Evolutionary conservation across 2,797 vertebrate genomes (phyloP).

Genomic region (Diplodus puntazzo): DNA sequence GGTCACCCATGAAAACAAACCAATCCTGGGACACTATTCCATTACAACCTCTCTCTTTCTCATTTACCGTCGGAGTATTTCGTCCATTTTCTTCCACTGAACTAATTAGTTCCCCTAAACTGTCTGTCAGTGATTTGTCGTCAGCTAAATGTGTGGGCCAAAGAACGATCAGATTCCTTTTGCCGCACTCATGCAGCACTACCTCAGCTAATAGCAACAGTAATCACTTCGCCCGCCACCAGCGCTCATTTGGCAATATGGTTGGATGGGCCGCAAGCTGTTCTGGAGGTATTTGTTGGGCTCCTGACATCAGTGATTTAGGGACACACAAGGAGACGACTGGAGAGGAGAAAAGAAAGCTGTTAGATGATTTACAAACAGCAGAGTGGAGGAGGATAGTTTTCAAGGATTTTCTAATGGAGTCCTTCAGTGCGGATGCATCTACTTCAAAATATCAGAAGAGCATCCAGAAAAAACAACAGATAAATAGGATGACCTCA

Average conservation of each 20-base stretch:
- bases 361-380: constrained; percentile 4
- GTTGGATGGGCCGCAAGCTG: constrained; percentile 66
- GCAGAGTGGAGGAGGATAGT: too few relatives aligned
- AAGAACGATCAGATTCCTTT: constrained; percentile 32
- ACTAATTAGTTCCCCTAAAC: constrained; percentile 12
- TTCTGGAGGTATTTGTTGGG: constrained; percentile 51
- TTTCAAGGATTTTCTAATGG: background rate
- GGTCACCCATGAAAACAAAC: background rate
- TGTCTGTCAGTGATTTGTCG: constrained; percentile 23
- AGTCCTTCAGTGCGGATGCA: background rate
- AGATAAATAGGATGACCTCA: constrained; percentile 2
- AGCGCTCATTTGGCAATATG: constrained; percentile 56
- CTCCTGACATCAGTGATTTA: constrained; percentile 35
- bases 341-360: constrained; percentile 10
- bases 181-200: constrained; percentile 42
- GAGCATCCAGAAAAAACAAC: background rate
- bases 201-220: constrained; percentile 56
- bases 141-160: constrained; percentile 14
- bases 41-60: background rate
- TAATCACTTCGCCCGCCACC: constrained; percentile 61
- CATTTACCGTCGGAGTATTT: background rate
- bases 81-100: constrained; percentile 14
- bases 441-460: constrained; percentile 2
- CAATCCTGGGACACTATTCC: background rate
- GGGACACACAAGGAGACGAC: constrained; percentile 19